phyloP scores from a whole-genome alignment of 1,140 invertebrate genomes.

The Aporrectodea caliginosa region DNA sequence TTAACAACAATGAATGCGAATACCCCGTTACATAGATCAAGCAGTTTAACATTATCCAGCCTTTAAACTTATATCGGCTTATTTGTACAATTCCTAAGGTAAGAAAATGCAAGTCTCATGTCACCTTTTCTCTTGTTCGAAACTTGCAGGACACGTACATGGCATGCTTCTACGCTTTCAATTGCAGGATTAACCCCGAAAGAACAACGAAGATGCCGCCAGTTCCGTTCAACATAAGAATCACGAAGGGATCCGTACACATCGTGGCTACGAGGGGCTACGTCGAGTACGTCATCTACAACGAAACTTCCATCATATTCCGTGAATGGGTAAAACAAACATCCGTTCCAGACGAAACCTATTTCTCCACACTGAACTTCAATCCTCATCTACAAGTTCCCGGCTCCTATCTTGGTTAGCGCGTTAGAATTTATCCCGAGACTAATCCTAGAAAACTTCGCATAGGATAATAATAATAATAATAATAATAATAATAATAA shows the following conservation, averaged over 20 bases:
- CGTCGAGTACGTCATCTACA: slow-evolving; percentile 28
- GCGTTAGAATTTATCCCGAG: too few species aligned
- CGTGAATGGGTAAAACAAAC: slow-evolving; percentile 23
- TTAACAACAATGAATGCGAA: too few species aligned
- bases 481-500: too few species aligned
- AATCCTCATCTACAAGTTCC: slow-evolving; percentile 24
- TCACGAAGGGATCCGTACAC: slow-evolving; percentile 34
- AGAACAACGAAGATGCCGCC: not conserved
- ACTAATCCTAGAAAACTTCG: too few species aligned
- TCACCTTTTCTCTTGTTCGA: too few species aligned
- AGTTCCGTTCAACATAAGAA: slow-evolving; percentile 22
- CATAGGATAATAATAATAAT: too few species aligned
- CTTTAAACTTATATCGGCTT: too few species aligned
- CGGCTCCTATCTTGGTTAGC: slow-evolving; percentile 28
- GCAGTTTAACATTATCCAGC: too few species aligned
- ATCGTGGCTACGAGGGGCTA: slow-evolving; percentile 28
- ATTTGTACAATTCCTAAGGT: too few species aligned
- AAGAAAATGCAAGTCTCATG: too few species aligned
- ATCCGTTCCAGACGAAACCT: slow-evolving; percentile 27
- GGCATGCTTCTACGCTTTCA: not conserved
- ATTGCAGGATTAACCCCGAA: not conserved
- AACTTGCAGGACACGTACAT: too few species aligned
- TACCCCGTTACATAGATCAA: too few species aligned
- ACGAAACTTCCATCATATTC: slow-evolving; percentile 12
- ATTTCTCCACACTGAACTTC: slow-evolving; percentile 28